These are phyloP conservation scores for Catotricha subobsoleta DNA, from an alignment of 2,888 invertebrate genomes.

Conservation along the genomic window DNA sequence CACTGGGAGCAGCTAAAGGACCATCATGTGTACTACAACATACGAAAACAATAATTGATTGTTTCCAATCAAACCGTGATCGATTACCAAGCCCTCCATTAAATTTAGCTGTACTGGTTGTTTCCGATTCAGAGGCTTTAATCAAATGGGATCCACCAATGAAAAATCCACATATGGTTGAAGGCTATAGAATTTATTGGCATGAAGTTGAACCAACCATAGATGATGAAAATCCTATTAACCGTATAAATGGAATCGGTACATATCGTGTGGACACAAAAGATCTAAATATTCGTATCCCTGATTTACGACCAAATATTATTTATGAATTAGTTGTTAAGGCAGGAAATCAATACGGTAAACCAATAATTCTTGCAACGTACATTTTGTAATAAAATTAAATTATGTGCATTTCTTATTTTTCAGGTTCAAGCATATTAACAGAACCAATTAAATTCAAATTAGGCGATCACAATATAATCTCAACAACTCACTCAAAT, in stretches of 20 bases:
- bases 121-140: slow-evolving; percentile 39
- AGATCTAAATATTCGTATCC: slow-evolving; percentile 47
- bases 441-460: slow-evolving; percentile 57
- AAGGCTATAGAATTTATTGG: slow-evolving; percentile 71
- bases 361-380: slow-evolving; percentile 16
- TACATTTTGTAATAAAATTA: neutral
- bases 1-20: slow-evolving; percentile 26
- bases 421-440: slow-evolving; percentile 49
- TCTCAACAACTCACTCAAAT: slow-evolving; percentile 35
- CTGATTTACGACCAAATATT: slow-evolving; percentile 52
- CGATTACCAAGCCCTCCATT: slow-evolving; percentile 65
- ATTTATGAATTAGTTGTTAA: slow-evolving; percentile 67
- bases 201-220: slow-evolving; percentile 38
- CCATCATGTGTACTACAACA: slow-evolving; percentile 51
- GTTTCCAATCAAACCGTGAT: slow-evolving; percentile 63
- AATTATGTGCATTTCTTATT: slow-evolving; percentile 1
- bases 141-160: slow-evolving; percentile 62
- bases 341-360: slow-evolving; percentile 58
- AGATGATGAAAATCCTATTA: slow-evolving; percentile 9
- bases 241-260: slow-evolving; percentile 27
- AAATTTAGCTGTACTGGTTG: slow-evolving; percentile 37
- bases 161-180: slow-evolving; percentile 67
- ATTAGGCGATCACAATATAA: slow-evolving; percentile 53
- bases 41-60: slow-evolving; percentile 56
- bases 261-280: slow-evolving; percentile 55